Percentiles rank a stretch among this genome's conserved stretches.
Conservation (phyloP, 2,113 vertebrate species). For the Nesospiza acunhae region DNA sequence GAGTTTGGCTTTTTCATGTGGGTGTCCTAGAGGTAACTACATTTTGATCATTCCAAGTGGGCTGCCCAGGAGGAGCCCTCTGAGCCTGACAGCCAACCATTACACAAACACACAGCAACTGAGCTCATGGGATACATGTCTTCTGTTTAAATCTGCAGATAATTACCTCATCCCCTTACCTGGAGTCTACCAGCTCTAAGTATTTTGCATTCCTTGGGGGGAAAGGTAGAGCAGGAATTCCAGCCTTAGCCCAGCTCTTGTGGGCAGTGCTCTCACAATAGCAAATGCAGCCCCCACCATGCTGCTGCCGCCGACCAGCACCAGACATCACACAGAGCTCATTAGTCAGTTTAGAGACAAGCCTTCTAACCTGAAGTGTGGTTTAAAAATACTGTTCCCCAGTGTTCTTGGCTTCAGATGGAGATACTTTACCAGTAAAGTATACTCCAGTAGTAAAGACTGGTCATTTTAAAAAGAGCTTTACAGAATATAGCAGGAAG, state of each 20-base stretch:
- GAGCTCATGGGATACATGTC: neutral
- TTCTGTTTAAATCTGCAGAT: neutral
- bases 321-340: neutral
- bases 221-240: neutral
- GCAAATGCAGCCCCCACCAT: neutral
- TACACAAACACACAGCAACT: neutral
- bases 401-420: neutral
- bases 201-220: neutral
- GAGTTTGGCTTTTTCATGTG: neutral
- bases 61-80: neutral
- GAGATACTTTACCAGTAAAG: neutral
- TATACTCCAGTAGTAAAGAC: neutral
- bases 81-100: neutral
- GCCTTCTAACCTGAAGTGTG: neutral
- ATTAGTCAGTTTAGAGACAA: neutral
- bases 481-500: neutral
- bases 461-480: neutral
- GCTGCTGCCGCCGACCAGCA: neutral
- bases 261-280: neutral
- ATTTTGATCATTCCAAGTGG: neutral
- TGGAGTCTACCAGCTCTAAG: neutral
- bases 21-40: neutral
- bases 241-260: neutral
- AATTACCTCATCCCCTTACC: neutral
- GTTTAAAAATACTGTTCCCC: neutral